Evolutionary conservation across 2,113 vertebrate species (phyloP), one percentile per base, ranked within the genome.

Genomic region (Calypte anna): DNA sequence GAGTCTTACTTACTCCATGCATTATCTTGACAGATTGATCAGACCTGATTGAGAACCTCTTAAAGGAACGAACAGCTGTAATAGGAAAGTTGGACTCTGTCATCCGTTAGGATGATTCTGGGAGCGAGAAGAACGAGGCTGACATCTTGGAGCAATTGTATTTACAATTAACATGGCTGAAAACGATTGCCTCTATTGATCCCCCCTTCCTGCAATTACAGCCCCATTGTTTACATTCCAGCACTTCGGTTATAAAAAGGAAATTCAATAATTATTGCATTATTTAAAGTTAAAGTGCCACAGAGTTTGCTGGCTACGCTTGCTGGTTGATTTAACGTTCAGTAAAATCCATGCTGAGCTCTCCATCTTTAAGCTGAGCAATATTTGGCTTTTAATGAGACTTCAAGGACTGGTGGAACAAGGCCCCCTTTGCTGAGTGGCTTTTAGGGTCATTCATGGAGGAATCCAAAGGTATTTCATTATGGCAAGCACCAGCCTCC

Each of bases 251-350:
- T 99, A 99, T 99, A 99, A 98, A 98, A 99, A 99, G 98, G 98
- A 98, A 99, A 99, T 99, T 99, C 99, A 99, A 99, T 99, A 99
- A 99, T 99, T 99, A 99, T 99, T 99, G 99, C 99, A 99, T 99
- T 99, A 99, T 99, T 99, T 99, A 99, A 99, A 99, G 98, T 99
- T 99, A 99, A 99, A 99, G 98, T 98, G 98, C 98, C 98, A 98
- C 98, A 98, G 98, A 99, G 99, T 98, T 99, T 98, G 98, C 98
- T 97, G 97, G 98, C 98, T 98, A 96, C 94, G 97, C 98, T 98
- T 97, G 97, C 97, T 97, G 98, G 97, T 97, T 98, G 98, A 98
- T 98, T 98, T 98, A 97, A 97, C 94, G 94, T 98, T 97, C 98
- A 96, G 97, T 98, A 98, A 98, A 97, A 98, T 97, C 98, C 97